Base-by-base conservation (phyloP, 1,140 invertebrate species). In the Panulirus ornatus region DNA sequence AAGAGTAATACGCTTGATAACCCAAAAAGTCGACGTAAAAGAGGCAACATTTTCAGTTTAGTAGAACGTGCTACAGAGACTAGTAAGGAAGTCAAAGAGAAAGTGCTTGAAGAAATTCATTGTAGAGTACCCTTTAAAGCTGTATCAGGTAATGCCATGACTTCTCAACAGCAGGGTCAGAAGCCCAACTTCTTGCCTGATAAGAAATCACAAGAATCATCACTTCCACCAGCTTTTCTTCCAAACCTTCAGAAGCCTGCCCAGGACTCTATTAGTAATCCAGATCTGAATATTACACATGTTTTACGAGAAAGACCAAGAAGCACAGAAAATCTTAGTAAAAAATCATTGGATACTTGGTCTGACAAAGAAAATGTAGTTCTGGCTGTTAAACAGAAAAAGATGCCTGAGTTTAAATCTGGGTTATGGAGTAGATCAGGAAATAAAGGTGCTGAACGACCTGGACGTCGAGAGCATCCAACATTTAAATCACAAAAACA, bases 1-100 rank as follows among this genome's bases (percentile, higher is more conserved):
- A 91, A 84, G 76, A 91, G 82, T 27, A 91, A 91, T 63, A 91
- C 89, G 2, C 47, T 91, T 30, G 89, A 91, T 71, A 91, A 91
- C 42, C 89, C 89, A 36, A 91, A 85, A 66, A 91, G 89, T 78
- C 51, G 89, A 47, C 51, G 40, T 36, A 91, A 91, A 34, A 84
- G 75, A 51, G 89, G 73, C 9, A 85, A 85, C 76, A 79, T 85
- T 34, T 91, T 84, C 81, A n/a, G 58, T 22, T 66, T 91, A 40
- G 82, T 11, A 66, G 54, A 58, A 58, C n/a, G n/a, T n/a, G 19
- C 54, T 58, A 22, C 54, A 58, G 54, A 58, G 54, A 0, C 58
- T 22, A 66, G 30, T n/a, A 30, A 27, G 30, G 58, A 66, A 34
- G 8, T 8, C 0, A 66, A 27, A 66, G 58, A 66, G 27, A 66